phyloP scores from a whole-genome alignment of 2,113 vertebrate genomes.

The Colinus virginianus region DNA sequence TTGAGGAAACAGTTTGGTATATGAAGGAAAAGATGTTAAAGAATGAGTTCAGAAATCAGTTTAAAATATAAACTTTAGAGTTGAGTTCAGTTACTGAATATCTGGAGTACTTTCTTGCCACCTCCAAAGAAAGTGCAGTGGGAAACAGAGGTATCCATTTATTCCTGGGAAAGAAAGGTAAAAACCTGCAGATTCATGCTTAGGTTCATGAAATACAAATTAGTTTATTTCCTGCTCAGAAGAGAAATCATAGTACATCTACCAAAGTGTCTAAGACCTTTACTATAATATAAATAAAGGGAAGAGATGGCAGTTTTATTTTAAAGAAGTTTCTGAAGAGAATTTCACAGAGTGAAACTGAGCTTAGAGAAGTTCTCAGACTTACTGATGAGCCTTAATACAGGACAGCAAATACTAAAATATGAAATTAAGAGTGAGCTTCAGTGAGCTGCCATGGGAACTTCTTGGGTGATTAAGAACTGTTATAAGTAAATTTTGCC shows the following conservation, averaged over 20 bases:
- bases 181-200: background rate
- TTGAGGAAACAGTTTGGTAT: background rate
- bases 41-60: background rate
- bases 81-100: background rate
- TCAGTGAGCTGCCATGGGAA: background rate
- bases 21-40: background rate
- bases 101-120: background rate
- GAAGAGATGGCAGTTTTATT: background rate
- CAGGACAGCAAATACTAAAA: background rate
- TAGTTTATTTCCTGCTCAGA: background rate
- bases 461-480: background rate
- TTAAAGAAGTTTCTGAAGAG: background rate
- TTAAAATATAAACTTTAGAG: background rate
- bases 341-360: background rate
- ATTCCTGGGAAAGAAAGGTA: background rate
- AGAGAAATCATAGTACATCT: background rate
- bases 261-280: background rate
- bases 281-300: background rate
- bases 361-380: background rate
- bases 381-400: background rate
- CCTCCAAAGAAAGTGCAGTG: background rate
- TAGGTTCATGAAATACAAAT: background rate
- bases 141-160: background rate
- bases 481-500: background rate
- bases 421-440: background rate